Evolutionary conservation across 1,140 invertebrate species (phyloP).

Genomic region (Drosophila tani): DNA sequence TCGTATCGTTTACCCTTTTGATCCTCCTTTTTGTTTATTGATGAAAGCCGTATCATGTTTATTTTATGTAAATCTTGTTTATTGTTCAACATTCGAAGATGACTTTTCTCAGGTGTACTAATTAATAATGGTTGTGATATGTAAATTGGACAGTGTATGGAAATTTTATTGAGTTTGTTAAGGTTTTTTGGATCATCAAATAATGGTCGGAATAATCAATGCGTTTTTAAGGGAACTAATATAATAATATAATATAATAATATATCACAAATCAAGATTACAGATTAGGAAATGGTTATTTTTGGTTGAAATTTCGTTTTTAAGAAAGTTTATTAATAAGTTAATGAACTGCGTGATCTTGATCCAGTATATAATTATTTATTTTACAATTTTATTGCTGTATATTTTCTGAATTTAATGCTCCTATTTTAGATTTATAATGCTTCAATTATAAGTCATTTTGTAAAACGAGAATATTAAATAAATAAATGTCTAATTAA

Average conservation of each 20-base stretch:
- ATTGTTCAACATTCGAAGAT: conserved; percentile 1
- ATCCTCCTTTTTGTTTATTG: conserved; percentile 3
- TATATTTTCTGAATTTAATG: too few species aligned
- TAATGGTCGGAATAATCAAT: neutral
- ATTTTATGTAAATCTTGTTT: conserved; percentile 22
- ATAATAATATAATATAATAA: too few species aligned
- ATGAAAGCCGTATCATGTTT: conserved; percentile 14
- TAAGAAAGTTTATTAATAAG: too few species aligned
- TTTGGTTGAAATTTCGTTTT: neutral
- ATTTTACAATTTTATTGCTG: too few species aligned
- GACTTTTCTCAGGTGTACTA: neutral
- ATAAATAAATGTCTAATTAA: too few species aligned
- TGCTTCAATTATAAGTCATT: too few species aligned
- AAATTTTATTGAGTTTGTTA: conserved; percentile 9
- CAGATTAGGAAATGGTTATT: neutral
- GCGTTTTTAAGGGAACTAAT: conserved; percentile 1
- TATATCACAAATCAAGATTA: conserved; percentile 17
- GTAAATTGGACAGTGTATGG: conserved; percentile 4
- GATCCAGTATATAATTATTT: too few species aligned
- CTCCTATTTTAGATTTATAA: too few species aligned
- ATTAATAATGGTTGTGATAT: conserved; percentile 31
- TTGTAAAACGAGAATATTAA: too few species aligned
- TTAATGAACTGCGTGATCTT: neutral
- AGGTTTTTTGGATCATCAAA: neutral
- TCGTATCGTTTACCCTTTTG: conserved; percentile 7